Base-by-base conservation (phyloP, 2,113 vertebrate species). In the Notechis scutatus region DNA sequence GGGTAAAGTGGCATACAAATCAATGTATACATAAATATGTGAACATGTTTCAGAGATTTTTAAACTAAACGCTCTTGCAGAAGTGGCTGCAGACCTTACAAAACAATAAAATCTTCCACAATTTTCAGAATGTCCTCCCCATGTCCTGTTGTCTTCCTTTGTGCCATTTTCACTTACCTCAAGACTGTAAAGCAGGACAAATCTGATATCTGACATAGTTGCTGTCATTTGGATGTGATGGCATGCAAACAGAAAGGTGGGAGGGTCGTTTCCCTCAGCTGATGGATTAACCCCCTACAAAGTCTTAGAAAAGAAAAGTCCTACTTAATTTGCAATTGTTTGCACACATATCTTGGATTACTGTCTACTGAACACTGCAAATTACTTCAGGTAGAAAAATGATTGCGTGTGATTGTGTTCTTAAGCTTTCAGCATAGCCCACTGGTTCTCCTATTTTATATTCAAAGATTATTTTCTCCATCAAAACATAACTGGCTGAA, bases 391-490 rank as follows among this genome's bases (percentile, higher is more conserved):
- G 69, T 26, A 88, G 55, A 56, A 55, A 55, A 88, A 88, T 39
- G 61, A 64, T 64, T 64, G 15, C 2, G 2, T 52, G 6, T 29
- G 52, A 56, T 24, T 88, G 54, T 56, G 52, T n/a, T 34, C 15
- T 39, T 88, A 56, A 56, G 29, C 26, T 88, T 42, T 56, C 21
- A 85, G 12, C 42, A 26, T 26, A 94, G 1, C 18, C 90, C 93
- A 94, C 81, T 12, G 39, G 1, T 61, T 69, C 87, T 91, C 89
- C 47, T 86, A 87, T 93, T 91, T 92, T 3, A 59, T 5, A 91
- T 88, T 24, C 10, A 92, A 54, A 24, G 15, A 56, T 87, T 92
- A 94, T 23, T 87, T 93, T 92, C 90, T n/a, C 85, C 61, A 92
- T 87, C 92, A 89, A 94, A 95, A 88, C 1, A 18, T 7, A 24